Conservation (phyloP, 2,113 vertebrate species). For the Apeltes quadracus region DNA sequence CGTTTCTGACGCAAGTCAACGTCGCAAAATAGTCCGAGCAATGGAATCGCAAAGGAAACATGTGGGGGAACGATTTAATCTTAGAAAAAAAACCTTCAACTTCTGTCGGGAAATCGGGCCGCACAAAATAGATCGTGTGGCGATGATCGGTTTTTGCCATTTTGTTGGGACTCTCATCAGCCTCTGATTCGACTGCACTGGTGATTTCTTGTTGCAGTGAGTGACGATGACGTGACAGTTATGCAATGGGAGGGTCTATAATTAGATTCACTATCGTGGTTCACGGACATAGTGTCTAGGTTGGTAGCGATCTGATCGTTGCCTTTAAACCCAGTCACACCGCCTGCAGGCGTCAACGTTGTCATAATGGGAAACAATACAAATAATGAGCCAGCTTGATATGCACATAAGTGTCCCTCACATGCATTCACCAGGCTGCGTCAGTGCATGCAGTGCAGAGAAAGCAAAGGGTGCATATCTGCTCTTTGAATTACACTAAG, state of each 20-base stretch:
- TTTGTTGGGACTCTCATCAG: constrained; percentile 4
- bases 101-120: constrained; percentile 7
- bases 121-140: too few relatives aligned
- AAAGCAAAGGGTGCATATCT: constrained; percentile 1
- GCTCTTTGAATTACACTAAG: constrained; percentile 24
- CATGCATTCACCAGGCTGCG: background rate
- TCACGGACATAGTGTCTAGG: background rate
- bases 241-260: constrained; percentile 33
- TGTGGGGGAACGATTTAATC: background rate
- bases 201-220: constrained; percentile 2
- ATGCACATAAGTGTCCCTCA: too few relatives aligned
- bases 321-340: background rate
- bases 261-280: constrained; percentile 11
- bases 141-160: constrained; percentile 11
- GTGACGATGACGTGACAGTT: constrained; percentile 42
- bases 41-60: constrained; percentile 31
- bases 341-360: background rate
- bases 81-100: constrained; percentile 3
- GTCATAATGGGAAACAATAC: background rate
- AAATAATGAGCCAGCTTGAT: background rate
- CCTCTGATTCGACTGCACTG: constrained; percentile 16
- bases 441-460: background rate
- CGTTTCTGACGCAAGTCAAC: constrained; percentile 23
- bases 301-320: background rate
- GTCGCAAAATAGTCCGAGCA: constrained; percentile 25